phyloP scores from a whole-genome alignment of 2,113 vertebrate genomes.

The Girardinichthys multiradiatus region DNA sequence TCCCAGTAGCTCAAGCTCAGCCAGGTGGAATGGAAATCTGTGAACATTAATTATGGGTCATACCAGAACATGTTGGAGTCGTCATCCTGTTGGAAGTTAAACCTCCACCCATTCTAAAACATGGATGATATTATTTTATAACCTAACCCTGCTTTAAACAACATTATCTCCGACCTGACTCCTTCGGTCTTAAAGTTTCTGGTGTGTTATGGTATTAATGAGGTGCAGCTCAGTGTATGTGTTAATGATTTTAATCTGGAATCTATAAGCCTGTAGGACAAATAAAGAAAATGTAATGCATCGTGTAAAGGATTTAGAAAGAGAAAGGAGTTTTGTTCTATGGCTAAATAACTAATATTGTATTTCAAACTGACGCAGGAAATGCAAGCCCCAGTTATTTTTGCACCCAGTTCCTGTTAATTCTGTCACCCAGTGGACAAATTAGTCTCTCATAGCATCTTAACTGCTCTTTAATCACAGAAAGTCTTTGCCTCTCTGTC shows the following conservation, averaged over 20 bases:
- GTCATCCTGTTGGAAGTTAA: too few species aligned
- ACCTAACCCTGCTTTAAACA: too few species aligned
- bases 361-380: constrained; percentile 31
- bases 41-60: too few species aligned
- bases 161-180: too few species aligned
- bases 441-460: constrained; percentile 62
- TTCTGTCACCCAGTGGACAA: constrained; percentile 58
- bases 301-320: not conserved
- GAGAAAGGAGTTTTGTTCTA: not conserved
- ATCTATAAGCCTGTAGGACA: not conserved
- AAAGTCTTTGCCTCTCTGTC: constrained; percentile 46
- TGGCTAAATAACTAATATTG: not conserved
- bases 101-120: too few species aligned
- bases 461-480: constrained; percentile 61
- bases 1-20: too few species aligned
- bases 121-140: too few species aligned
- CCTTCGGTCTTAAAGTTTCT: too few species aligned
- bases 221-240: too few species aligned
- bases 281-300: not conserved
- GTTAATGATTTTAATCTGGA: too few species aligned
- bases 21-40: too few species aligned
- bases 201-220: not conserved
- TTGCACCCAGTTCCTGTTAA: constrained; percentile 50
- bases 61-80: too few species aligned
- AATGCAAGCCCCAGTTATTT: constrained; percentile 25